phyloP scores from a whole-genome alignment of 2,888 invertebrate species.

The Amphipoea lucens region DNA sequence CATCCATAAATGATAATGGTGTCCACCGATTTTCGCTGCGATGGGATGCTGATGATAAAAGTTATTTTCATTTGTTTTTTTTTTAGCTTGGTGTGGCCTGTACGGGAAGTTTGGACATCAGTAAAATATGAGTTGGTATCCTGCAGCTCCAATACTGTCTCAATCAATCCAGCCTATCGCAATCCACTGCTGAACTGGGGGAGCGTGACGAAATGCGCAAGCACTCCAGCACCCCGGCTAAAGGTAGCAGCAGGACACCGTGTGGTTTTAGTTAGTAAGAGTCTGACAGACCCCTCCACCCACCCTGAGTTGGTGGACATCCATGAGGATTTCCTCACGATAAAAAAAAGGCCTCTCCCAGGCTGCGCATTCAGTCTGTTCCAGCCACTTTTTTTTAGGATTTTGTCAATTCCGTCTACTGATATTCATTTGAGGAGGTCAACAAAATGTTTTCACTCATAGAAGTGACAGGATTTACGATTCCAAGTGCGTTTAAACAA shows the following conservation, averaged over 20 bases:
- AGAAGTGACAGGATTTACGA: neutral
- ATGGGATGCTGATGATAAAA: no score
- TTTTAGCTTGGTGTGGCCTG: neutral
- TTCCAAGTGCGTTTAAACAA: slow-evolving; percentile 9
- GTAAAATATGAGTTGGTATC: neutral
- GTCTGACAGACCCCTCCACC: no score
- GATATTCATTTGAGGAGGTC: neutral
- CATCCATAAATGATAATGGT: neutral
- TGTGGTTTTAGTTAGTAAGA: no score
- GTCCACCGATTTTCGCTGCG: neutral
- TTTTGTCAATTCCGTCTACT: no score
- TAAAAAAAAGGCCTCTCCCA: neutral
- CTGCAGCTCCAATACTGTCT: neutral
- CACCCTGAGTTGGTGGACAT: no score
- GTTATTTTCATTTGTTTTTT: neutral
- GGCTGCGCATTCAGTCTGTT: neutral
- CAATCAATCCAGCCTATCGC: neutral
- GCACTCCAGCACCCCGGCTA: no score
- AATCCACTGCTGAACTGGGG: neutral
- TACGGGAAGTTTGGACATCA: neutral
- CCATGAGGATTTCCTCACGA: no score
- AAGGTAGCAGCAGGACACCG: no score
- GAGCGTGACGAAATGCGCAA: no score
- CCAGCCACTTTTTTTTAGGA: neutral
- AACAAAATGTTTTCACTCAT: neutral